Percentiles rank a stretch among this genome's conserved stretches.
Conservation (phyloP, 2,888 invertebrate species). For the Temnothorax ravouxi region DNA sequence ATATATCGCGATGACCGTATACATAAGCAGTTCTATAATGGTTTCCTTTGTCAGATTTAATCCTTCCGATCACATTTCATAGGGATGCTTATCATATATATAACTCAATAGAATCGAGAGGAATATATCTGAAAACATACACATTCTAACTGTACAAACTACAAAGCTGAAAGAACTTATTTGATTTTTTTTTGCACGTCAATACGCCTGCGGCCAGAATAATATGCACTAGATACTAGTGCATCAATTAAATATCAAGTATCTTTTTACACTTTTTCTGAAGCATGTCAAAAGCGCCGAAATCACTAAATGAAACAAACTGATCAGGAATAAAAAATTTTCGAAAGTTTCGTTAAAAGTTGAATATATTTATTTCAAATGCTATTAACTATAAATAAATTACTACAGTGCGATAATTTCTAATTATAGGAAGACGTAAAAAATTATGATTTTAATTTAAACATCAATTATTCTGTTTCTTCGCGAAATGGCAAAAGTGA, state of each 20-base stretch:
- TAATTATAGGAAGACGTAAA: not conserved
- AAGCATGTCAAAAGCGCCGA: not conserved
- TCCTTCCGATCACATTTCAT: not conserved
- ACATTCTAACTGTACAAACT: not conserved
- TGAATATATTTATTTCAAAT: slow-evolving; percentile 8
- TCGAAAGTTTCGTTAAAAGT: not conserved
- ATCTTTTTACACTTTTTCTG: not conserved
- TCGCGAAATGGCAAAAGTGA: not conserved
- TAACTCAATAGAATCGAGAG: not conserved
- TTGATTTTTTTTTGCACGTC: not conserved
- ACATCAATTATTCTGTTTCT: not conserved
- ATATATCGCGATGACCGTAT: slow-evolving; percentile 2
- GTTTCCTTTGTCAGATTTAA: slow-evolving; percentile 12
- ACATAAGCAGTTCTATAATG: not conserved
- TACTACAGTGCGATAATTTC: not conserved
- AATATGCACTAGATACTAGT: not conserved
- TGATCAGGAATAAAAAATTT: not conserved
- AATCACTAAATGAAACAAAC: not conserved
- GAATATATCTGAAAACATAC: slow-evolving; percentile 4
- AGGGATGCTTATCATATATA: not conserved
- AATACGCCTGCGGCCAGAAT: not conserved
- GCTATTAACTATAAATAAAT: not conserved
- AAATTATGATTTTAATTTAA: not conserved
- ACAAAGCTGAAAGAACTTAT: not conserved
- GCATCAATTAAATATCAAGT: not conserved